Evolutionary conservation across 1,140 invertebrate species (phyloP).

Genomic region (Megalonaias nervosa): DNA sequence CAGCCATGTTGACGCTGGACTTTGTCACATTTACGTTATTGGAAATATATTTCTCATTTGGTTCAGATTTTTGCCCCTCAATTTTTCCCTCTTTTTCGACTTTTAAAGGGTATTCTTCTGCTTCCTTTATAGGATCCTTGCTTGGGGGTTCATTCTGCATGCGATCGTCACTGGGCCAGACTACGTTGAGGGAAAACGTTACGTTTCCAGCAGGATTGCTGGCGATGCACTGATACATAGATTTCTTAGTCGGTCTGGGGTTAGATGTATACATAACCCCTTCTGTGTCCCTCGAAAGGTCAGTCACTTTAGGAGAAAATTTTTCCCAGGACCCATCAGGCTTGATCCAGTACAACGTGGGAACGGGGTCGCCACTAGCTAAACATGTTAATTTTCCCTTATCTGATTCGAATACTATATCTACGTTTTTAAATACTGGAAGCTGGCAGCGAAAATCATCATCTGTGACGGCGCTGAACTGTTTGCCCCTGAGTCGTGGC

Average conservation of each 20-base stretch:
- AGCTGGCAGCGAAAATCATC: conserved; percentile 67
- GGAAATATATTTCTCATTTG: too few species aligned
- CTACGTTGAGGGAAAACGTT: conserved; percentile 67
- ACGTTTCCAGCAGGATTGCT: conserved; percentile 69
- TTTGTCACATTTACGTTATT: too few species aligned
- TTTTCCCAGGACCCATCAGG: conserved; percentile 60
- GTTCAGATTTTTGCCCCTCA: too few species aligned
- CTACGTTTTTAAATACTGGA: conserved; percentile 68
- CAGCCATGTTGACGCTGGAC: too few species aligned
- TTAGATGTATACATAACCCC: conserved; percentile 59
- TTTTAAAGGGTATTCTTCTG: background rate
- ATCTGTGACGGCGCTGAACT: conserved; percentile 53
- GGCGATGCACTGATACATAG: conserved; percentile 66
- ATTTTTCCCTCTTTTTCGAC: background rate
- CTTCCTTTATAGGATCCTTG: conserved; percentile 35
- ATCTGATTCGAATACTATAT: conserved; percentile 59
- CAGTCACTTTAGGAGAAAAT: conserved; percentile 41
- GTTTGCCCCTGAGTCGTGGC: conserved; percentile 44
- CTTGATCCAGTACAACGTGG: conserved; percentile 67
- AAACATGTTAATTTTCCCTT: conserved; percentile 63
- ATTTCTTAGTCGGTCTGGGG: conserved; percentile 49
- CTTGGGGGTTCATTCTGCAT: conserved; percentile 17
- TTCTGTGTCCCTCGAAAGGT: conserved; percentile 51
- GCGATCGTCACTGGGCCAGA: conserved; percentile 55
- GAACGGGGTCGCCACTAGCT: conserved; percentile 67